Evolutionary conservation across 2,888 invertebrate species (phyloP), one percentile per base, ranked within the genome.

Genomic region (Ornithoptera priamus): DNA sequence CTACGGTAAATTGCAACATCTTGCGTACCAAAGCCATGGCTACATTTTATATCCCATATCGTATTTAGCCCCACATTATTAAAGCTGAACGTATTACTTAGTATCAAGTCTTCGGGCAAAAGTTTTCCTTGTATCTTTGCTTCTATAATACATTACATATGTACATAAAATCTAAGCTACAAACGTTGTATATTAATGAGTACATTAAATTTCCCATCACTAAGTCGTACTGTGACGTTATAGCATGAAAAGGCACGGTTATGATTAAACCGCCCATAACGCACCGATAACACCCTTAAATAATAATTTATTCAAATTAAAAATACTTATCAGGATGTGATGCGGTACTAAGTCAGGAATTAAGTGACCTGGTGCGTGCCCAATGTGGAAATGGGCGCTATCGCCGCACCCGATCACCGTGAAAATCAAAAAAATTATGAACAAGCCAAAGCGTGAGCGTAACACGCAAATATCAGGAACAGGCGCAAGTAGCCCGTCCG

Each of bases 261-360:
- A 80, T 86, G 88, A 87, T 89, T 88, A 89, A 85, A 83, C 79
- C 83, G 78, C 80, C 85, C 85, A 88, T 90, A 87, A 83, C 80
- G 81, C 80, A 76, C 81, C 90, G 89, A 91, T 90, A 90, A 86
- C 83, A 83, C 85, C 83, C 87, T 89, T 89, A 89, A 90, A 91
- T 90, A 87, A 91, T 92, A 92, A 92, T 92, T 91, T 92, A 92
- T 92, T 92, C 92, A 92, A 92, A 92, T 92, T 92, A 92, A 92
- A 92, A 92, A 92, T 91, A 92, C 90, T 92, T 92, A 92, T 92
- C 92, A 90, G 88, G 90, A 87, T 91, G 88, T 90, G 92, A 92
- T 92, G 90, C 91, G 92, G 91, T 91, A 82, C 82, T 92, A 92
- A 92, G 91, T 92, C 89, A 91, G 81, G 82, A 89, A 88, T 89